Percentiles rank a stretch among this genome's conserved stretches.
phyloP scores from a whole-genome alignment of 2,113 vertebrate genomes.

The Dascyllus trimaculatus region DNA sequence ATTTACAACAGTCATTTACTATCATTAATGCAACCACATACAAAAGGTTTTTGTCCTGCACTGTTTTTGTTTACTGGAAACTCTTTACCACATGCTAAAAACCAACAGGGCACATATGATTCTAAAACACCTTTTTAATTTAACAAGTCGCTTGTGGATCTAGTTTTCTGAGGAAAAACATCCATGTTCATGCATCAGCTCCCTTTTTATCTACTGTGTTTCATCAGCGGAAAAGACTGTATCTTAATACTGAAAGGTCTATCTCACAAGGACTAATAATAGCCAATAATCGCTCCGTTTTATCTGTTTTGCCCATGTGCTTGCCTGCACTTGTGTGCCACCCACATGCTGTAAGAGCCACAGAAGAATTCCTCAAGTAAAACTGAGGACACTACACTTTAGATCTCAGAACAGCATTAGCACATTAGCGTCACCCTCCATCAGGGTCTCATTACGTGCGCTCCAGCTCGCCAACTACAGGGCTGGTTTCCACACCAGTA shows the following conservation, averaged over 20 bases:
- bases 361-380: conserved; percentile 16
- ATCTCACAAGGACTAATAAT: conserved; percentile 21
- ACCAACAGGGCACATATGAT: background rate
- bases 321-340: conserved; percentile 18
- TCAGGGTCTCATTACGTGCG: conserved; percentile 64
- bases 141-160: background rate
- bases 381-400: conserved; percentile 44
- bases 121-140: background rate
- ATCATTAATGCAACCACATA: background rate
- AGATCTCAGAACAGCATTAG: conserved; percentile 60
- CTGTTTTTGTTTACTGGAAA: background rate
- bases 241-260: background rate
- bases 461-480: conserved; percentile 33
- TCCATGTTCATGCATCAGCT: background rate
- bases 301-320: background rate
- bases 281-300: conserved; percentile 21
- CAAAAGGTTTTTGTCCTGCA: background rate
- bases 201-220: background rate
- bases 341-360: conserved; percentile 25
- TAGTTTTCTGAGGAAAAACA: background rate
- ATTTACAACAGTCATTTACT: no score
- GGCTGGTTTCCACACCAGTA: conserved; percentile 36
- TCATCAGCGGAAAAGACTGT: conserved; percentile 7
- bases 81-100: background rate
- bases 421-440: conserved; percentile 74